Evolutionary conservation across 2,888 invertebrate genomes (phyloP).

Genomic region (Lathronympha strigana): DNA sequence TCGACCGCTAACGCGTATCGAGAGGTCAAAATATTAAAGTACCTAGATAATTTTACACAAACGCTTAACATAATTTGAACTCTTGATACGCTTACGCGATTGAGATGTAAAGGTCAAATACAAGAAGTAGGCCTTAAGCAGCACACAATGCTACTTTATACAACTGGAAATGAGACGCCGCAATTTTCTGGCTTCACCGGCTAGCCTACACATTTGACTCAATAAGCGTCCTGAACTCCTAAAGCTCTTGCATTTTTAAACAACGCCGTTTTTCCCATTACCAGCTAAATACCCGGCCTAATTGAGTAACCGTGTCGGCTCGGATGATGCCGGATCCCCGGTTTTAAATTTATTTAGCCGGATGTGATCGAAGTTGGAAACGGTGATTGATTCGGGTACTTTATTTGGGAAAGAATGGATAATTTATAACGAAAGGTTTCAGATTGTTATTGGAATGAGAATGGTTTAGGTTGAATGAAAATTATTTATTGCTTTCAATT

Average conservation of each 20-base stretch:
- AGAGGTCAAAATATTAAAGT: no score
- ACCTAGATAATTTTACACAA: no score
- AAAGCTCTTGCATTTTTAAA: slow-evolving; percentile 34
- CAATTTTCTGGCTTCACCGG: background rate
- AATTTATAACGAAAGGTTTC: slow-evolving; percentile 29
- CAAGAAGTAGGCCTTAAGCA: no score
- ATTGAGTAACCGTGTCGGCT: slow-evolving; percentile 40
- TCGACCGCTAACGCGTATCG: no score
- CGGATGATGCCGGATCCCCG: slow-evolving; percentile 30
- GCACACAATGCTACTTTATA: no score
- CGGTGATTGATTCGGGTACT: slow-evolving; percentile 40
- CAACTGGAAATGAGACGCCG: no score
- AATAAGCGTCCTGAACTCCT: background rate
- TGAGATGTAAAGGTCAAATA: no score
- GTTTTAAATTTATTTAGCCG: slow-evolving; percentile 35
- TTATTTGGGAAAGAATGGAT: slow-evolving; percentile 39
- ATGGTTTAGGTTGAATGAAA: slow-evolving; percentile 9
- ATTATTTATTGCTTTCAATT: slow-evolving; percentile 9
- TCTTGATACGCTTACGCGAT: no score
- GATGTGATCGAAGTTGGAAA: slow-evolving; percentile 36
- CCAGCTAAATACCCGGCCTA: slow-evolving; percentile 39
- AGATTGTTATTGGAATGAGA: slow-evolving; percentile 22
- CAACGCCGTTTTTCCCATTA: slow-evolving; percentile 38
- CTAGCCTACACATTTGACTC: background rate
- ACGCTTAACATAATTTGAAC: no score